Base-by-base conservation (phyloP, 1,140 invertebrate species). In the Limonius californicus region DNA sequence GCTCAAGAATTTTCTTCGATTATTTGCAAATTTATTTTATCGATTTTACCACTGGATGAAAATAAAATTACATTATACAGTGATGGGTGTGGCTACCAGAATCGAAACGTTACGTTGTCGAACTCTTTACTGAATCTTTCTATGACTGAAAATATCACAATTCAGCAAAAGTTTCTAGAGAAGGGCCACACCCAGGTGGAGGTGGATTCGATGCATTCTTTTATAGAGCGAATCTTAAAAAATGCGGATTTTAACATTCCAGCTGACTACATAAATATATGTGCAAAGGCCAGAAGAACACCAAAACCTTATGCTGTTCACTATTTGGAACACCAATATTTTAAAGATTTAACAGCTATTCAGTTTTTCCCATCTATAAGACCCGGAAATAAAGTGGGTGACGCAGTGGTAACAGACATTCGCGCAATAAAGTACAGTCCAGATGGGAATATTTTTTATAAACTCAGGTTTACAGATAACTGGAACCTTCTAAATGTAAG, bases 141-240 rank as follows among this genome's bases (percentile, higher is more conserved):
- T 21, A 11, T 62, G 12, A 8, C 59, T 14, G 59, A 59, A 45
- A 30, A 61, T 35, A 32, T 64, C 20, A 43, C 14, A 11, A 65
- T 63, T 43, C 30, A 50, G 1, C 59, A 65, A 23, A 68, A 65
- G 19, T 62, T 54, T 60, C 21, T 67, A 57, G 58, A 62, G 57
- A 67, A 67, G 39, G 58, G 58, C 2, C 58, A 67, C 20, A 62
- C 59, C 11, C 59, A 65, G 56, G 64, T 67, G 62, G 59, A 78
- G 57, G 65, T 57, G 18, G 72, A 74, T 59, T 56, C 59, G 18
- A 59, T 72, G 4, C 68, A 72, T 32, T 55, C 19, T 21, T 27
- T 21, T 4, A 50, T 50, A 3, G 45, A 50, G 19, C 45, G 14
- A 4, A 12, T 18, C 2, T 16, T 50, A 18, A 50, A 16, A 50